These are phyloP conservation scores for Drosophila equinoxialis DNA, from an alignment of 1,140 invertebrate species.

Conservation along the genomic window DNA sequence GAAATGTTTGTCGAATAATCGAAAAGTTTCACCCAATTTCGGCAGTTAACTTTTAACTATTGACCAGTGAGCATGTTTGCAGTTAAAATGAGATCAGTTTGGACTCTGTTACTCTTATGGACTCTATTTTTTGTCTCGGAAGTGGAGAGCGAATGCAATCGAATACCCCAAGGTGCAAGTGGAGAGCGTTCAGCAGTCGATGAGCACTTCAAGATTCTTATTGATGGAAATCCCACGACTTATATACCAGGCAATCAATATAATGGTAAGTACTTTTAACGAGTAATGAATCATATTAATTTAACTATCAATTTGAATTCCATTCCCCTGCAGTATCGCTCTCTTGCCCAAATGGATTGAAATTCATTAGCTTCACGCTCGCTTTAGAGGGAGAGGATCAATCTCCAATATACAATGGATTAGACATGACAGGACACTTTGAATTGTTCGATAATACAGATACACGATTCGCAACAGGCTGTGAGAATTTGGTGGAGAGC, in stretches of 20 bases:
- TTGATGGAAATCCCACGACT: constrained; percentile 86
- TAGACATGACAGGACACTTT: constrained; percentile 84
- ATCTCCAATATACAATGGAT: constrained; percentile 50
- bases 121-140: constrained; percentile 1
- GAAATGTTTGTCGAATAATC: constrained; percentile 50
- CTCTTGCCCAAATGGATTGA: constrained; percentile 82
- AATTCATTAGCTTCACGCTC: constrained; percentile 89
- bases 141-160: constrained; percentile 48
- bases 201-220: constrained; percentile 85
- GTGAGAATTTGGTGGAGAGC: constrained; percentile 90
- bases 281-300: neutral
- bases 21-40: constrained; percentile 48
- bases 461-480: constrained; percentile 88
- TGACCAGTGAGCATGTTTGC: constrained; percentile 6
- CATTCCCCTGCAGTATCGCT: constrained; percentile 54
- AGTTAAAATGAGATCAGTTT: constrained; percentile 20
- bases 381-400: constrained; percentile 85
- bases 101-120: constrained; percentile 21
- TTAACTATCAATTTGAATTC: neutral
- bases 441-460: constrained; percentile 86
- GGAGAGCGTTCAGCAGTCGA: constrained; percentile 82
- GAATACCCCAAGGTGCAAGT: constrained; percentile 62
- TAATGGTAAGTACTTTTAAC: constrained; percentile 81
- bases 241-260: constrained; percentile 88
- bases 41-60: constrained; percentile 50